A percentile compares a stretch with the other conserved stretches of the same genome.
These are phyloP conservation scores for Cassiopea andromeda DNA, from an alignment of 30 jellyfish, hydroid and myxozoan species.

Conservation along the genomic window DNA sequence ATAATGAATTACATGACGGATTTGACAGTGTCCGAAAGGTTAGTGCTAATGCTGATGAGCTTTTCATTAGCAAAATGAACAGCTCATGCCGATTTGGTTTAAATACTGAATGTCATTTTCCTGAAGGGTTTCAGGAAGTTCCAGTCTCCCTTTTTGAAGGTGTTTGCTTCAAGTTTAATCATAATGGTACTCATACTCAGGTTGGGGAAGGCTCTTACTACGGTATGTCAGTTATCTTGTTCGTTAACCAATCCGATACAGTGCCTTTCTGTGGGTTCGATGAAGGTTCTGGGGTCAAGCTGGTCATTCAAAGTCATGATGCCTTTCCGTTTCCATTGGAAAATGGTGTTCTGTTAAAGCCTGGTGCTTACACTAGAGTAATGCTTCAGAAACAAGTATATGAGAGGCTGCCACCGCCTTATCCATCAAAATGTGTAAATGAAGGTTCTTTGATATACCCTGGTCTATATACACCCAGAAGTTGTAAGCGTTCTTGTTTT, in stretches of 20 bases:
- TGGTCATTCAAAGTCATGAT: conserved; percentile 51
- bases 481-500: conserved; percentile 69
- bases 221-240: conserved; percentile 58
- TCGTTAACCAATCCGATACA: conserved; percentile 60
- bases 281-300: conserved; percentile 57
- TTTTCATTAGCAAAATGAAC: conserved; percentile 51
- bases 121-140: conserved; percentile 40
- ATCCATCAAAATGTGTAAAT: conserved; percentile 50
- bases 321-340: conserved; percentile 69
- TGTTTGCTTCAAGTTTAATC: conserved; percentile 64
- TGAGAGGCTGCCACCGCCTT: conserved; percentile 58
- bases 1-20: conserved; percentile 40
- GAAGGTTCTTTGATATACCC: conserved; percentile 53
- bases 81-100: conserved; percentile 70
- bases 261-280: conserved; percentile 54
- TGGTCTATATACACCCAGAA: conserved; percentile 66
- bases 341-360: conserved; percentile 55
- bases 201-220: conserved; percentile 74
- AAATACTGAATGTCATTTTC: conserved; percentile 61
- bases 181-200: conserved; percentile 52
- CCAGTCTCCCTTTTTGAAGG: conserved; percentile 74
- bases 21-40: conserved; percentile 32
- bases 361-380: conserved; percentile 66
- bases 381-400: conserved; percentile 61
- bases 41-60: conserved; percentile 48